A percentile compares a stretch with the other conserved stretches of the same genome.
These are phyloP conservation scores for Hirundichthys speculiger DNA, from an alignment of 2,113 vertebrate species.

Conservation along the genomic window DNA sequence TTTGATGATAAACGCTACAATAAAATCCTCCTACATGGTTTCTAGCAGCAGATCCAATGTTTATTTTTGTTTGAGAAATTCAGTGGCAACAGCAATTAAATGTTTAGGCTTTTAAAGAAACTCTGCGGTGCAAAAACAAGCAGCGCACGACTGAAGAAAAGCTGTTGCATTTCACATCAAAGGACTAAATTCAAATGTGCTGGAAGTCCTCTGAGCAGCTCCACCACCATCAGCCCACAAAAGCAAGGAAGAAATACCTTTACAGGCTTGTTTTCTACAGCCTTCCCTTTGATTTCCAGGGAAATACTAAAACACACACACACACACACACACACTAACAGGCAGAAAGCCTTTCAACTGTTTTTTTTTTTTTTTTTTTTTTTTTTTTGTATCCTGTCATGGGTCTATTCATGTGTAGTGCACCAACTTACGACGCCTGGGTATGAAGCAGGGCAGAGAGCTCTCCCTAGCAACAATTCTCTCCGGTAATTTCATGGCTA, in stretches of 20 bases:
- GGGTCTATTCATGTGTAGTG: neutral
- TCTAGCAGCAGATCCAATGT: no score
- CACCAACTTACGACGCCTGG: constrained; percentile 7
- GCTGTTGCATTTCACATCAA: no score
- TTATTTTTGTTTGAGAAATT: no score
- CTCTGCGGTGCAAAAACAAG: no score
- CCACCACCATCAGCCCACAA: neutral
- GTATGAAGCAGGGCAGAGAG: constrained; percentile 7
- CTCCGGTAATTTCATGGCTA: constrained; percentile 5
- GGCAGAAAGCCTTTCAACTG: constrained; percentile 26
- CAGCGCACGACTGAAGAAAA: no score
- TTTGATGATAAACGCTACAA: no score
- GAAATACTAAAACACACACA: no score
- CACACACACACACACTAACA: no score
- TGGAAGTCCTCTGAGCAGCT: constrained; percentile 26
- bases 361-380: neutral
- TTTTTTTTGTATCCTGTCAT: neutral
- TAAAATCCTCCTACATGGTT: no score
- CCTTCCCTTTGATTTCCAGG: constrained; percentile 42
- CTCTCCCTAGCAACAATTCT: constrained; percentile 1
- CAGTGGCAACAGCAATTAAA: no score
- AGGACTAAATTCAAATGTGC: neutral
- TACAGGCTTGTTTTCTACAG: constrained; percentile 32
- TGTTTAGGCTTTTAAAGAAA: no score
- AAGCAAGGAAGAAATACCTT: constrained; percentile 20